phyloP scores from a whole-genome alignment of 2,113 vertebrate genomes.

The Murina feae region DNA sequence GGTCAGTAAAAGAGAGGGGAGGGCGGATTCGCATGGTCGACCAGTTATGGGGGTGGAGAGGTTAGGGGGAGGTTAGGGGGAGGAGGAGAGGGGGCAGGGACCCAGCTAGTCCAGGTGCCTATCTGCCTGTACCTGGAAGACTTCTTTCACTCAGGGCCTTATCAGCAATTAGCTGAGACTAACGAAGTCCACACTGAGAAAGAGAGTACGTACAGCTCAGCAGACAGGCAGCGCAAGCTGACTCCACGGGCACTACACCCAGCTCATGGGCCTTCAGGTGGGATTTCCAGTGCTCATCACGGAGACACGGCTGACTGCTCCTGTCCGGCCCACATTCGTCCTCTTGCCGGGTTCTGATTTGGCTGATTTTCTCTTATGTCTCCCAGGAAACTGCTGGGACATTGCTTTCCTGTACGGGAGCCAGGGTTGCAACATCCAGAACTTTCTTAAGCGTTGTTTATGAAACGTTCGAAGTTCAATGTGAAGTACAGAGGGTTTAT shows the following conservation, averaged over 20 bases:
- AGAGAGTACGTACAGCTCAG: background rate
- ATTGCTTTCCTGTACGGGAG: background rate
- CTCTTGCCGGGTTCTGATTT: background rate
- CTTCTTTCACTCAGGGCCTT: background rate
- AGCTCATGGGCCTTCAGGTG: rapidly evolving
- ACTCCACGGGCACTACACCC: background rate
- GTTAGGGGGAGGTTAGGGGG: too few relatives aligned
- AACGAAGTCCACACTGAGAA: background rate
- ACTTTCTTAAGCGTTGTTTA: background rate
- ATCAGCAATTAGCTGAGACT: background rate
- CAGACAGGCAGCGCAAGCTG: background rate
- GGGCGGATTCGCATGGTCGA: background rate
- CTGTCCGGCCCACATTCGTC: background rate
- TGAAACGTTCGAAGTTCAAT: background rate
- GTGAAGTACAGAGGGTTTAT: background rate
- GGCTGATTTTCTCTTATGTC: background rate
- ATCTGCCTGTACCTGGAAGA: background rate
- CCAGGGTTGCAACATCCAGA: background rate
- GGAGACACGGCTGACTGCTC: background rate
- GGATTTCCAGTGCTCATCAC: background rate
- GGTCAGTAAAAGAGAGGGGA: background rate
- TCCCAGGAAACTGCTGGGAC: background rate
- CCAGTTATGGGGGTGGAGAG: rapidly evolving
- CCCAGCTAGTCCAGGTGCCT: background rate
- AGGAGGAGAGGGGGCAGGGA: too few relatives aligned